Conservation (phyloP, 1,140 invertebrate genomes). For the Cyrtorhinus lividipennis region DNA sequence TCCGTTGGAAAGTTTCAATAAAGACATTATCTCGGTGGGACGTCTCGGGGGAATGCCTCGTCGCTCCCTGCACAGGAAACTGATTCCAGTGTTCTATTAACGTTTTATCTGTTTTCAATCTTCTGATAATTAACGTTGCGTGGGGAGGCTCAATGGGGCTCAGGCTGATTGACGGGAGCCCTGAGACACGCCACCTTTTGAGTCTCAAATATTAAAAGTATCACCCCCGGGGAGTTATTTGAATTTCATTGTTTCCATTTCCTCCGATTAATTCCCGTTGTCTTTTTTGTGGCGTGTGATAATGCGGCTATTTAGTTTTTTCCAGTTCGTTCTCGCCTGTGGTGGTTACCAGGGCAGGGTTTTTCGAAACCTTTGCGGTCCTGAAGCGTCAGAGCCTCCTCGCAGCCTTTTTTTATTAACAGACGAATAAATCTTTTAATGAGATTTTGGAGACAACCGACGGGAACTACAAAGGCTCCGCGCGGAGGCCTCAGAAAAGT, state of each 20-base stretch:
- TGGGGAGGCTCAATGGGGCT: background rate
- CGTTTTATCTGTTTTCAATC: background rate
- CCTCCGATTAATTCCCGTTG: background rate
- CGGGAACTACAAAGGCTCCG: conserved; percentile 1
- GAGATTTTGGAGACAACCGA: background rate
- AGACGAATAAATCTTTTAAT: conserved; percentile 10
- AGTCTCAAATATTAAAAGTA: background rate
- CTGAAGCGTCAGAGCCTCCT: background rate
- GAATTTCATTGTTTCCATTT: background rate
- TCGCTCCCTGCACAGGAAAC: too few species aligned
- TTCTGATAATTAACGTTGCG: background rate
- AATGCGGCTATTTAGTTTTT: background rate
- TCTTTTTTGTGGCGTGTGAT: too few species aligned
- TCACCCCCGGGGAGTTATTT: background rate
- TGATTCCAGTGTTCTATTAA: background rate
- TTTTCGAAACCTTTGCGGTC: background rate
- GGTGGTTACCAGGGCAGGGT: background rate
- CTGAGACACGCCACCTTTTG: background rate
- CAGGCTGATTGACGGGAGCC: background rate
- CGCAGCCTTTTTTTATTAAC: background rate
- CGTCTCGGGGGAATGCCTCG: too few species aligned
- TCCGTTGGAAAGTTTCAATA: too few species aligned
- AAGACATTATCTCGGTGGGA: too few species aligned
- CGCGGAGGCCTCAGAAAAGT: conserved; percentile 4
- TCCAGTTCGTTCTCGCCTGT: background rate